Evolutionary conservation across 2,113 vertebrate genomes (phyloP).

Genomic region (Actenoides lindsayi): DNA sequence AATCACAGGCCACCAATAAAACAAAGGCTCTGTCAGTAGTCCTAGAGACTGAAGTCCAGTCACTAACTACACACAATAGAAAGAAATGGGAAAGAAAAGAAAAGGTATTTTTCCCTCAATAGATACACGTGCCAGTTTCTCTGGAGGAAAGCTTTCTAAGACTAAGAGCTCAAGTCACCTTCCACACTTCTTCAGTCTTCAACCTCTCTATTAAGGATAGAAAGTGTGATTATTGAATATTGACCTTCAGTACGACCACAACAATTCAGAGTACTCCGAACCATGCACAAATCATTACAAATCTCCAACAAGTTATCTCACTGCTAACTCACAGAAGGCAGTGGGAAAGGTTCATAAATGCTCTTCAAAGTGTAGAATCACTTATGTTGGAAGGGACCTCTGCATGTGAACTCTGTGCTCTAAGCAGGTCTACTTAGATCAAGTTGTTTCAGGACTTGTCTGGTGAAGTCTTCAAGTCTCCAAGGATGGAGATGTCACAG

Average conservation of each 20-base stretch:
- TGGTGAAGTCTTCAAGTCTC: background rate
- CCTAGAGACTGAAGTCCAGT: background rate
- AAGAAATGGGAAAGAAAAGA: background rate
- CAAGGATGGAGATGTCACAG: background rate
- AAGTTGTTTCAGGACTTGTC: background rate
- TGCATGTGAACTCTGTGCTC: background rate
- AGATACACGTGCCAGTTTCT: background rate
- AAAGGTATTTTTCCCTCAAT: background rate
- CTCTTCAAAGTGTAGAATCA: background rate
- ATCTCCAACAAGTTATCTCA: background rate
- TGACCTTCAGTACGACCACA: background rate
- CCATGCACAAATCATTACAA: background rate
- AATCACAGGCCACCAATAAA: background rate
- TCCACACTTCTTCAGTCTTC: background rate
- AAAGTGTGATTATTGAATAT: background rate
- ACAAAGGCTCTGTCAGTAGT: background rate
- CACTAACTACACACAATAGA: background rate
- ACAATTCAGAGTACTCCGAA: background rate
- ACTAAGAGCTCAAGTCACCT: background rate
- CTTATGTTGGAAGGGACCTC: background rate
- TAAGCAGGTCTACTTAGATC: background rate
- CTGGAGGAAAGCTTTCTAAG: background rate
- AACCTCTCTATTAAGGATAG: background rate
- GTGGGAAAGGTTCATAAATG: background rate
- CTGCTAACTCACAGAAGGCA: background rate